phyloP scores from a whole-genome alignment of 2,888 invertebrate species.

The Agriopis marginaria region DNA sequence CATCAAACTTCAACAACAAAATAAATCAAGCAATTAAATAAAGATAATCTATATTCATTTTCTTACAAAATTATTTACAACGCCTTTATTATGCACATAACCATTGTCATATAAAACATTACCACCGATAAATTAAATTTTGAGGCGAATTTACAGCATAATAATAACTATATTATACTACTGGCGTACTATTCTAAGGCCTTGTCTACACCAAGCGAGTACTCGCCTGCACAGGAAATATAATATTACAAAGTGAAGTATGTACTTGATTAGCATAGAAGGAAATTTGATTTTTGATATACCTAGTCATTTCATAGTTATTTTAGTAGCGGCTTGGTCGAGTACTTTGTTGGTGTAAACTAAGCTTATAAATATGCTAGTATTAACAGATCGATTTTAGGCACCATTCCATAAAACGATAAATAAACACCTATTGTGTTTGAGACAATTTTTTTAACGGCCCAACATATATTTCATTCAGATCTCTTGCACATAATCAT shows the following conservation, averaged over 20 bases:
- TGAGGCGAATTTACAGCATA: constrained; percentile 77
- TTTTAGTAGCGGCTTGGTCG: neutral
- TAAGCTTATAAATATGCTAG: constrained; percentile 21
- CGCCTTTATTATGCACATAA: constrained; percentile 82
- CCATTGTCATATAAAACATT: constrained; percentile 82
- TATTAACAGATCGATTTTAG: constrained; percentile 57
- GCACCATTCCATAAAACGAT: constrained; percentile 70
- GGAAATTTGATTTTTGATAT: neutral
- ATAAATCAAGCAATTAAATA: constrained; percentile 72
- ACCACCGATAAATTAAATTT: constrained; percentile 79
- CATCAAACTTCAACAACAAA: constrained; percentile 38
- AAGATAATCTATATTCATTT: constrained; percentile 83
- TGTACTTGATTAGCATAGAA: neutral
- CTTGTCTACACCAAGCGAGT: constrained; percentile 18
- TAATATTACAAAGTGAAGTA: neutral
- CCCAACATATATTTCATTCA: neutral
- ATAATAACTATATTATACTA: constrained; percentile 52
- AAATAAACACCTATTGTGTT: constrained; percentile 26
- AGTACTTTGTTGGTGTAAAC: constrained; percentile 17
- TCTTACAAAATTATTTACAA: constrained; percentile 85
- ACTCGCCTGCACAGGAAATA: neutral
- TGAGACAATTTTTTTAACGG: constrained; percentile 2
- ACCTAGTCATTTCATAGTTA: neutral
- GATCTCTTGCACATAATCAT: neutral
- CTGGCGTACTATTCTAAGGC: constrained; percentile 32